Base-by-base conservation (phyloP, 2,797 vertebrate species). In the Mallotus villosus region DNA sequence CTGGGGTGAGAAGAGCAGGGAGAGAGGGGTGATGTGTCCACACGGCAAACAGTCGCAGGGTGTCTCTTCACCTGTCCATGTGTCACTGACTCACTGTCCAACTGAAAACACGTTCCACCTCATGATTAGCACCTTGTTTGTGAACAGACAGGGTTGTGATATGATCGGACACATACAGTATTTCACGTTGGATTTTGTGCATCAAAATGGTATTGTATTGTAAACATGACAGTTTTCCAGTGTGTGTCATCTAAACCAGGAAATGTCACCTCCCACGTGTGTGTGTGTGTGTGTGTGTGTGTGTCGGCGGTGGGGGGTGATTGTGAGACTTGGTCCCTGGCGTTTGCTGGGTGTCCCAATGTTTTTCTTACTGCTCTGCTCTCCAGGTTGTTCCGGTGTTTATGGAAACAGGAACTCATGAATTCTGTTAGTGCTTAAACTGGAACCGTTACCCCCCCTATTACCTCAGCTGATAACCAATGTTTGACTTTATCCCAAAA, bases 1-100 rank as follows among this genome's bases (percentile, higher is more conserved):
- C 74, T 51, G 22, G 37, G 0, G 73, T 72, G 72, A 78, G 85
- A 87, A 87, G 85, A 88, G 58, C 67, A 67, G 64, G 66, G 65
- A 8, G 70, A 59, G 71, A 74, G 74, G 84, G 74, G 60, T 82
- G 81, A 41, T 41, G 37, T 81, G 79, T 81, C 29, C 77, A 73
- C 74, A 70, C 75, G 3, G 29, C 59, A 41, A 41, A 29, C 41
- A 74, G 79, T 71, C 72, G 27, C 75, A 66, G 73, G 67, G 76
- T 64, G 32, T n/a, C 34, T 53, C 55, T 7, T 3, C 21, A 55
- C 69, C 49, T 80, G 74, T 77, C 85, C 68, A n/a, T 74, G 22
- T 51, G 49, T 16, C 46, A 37, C 71, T 70, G 59, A 41, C 63
- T 16, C 46, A 37, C 71, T 70, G 59, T 41, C 63, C 7, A 73